A percentile compares a stretch with the other conserved stretches of the same genome.
phyloP scores from a whole-genome alignment of 2,888 invertebrate species.

The Ectropis crepuscularia region DNA sequence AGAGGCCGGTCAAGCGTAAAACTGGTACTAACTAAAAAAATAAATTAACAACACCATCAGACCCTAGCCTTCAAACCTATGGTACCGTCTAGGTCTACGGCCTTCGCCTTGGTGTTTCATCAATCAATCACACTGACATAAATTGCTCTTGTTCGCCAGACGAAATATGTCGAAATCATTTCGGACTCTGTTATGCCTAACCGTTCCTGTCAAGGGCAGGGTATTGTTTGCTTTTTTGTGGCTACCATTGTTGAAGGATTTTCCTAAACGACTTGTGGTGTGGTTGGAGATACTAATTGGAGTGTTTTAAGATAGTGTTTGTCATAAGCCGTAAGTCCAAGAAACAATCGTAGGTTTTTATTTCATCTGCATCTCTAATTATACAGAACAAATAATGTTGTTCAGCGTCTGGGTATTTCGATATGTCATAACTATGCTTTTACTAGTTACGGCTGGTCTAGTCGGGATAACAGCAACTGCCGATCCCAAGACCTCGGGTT shows the following conservation, averaged over 20 bases:
- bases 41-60: not conserved
- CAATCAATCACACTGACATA: conserved; percentile 48
- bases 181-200: conserved; percentile 41
- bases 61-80: conserved; percentile 22
- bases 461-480: no score
- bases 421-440: no score
- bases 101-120: conserved; percentile 37
- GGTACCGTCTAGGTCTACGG: conserved; percentile 32
- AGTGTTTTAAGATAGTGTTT: not conserved
- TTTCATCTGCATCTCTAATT: no score
- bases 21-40: no score
- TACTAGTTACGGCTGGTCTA: no score
- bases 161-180: conserved; percentile 45
- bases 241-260: conserved; percentile 25
- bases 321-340: no score
- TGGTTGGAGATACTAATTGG: not conserved
- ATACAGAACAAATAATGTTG: no score
- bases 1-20: no score
- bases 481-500: no score
- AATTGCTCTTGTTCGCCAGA: conserved; percentile 44
- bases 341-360: no score
- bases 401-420: no score
- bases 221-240: conserved; percentile 37
- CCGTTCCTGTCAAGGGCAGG: conserved; percentile 45
- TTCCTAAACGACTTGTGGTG: conserved; percentile 1